These are phyloP conservation scores for Zaprionus ghesquierei DNA, from an alignment of 1,140 invertebrate species.

Conservation along the genomic window DNA sequence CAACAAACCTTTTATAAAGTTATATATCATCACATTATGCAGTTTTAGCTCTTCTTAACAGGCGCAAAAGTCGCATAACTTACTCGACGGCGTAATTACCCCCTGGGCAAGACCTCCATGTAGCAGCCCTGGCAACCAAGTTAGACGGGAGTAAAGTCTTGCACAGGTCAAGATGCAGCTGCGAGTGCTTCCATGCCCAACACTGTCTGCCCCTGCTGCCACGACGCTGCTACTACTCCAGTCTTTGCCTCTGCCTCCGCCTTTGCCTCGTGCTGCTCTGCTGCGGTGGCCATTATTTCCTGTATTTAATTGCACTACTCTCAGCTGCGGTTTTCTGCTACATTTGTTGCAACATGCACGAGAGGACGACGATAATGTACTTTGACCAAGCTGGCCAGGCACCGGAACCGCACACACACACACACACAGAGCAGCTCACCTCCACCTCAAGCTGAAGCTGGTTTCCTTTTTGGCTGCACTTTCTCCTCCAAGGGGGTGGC, in stretches of 20 bases:
- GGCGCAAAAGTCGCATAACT: neutral
- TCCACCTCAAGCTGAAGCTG: constrained; percentile 1
- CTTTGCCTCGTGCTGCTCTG: constrained; percentile 17
- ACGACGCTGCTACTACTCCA: constrained; percentile 2
- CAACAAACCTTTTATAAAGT: neutral
- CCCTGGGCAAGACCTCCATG: neutral
- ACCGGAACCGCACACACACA: neutral
- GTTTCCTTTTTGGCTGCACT: constrained; percentile 20
- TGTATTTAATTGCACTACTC: constrained; percentile 80
- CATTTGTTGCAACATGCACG: constrained; percentile 73
- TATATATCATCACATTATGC: neutral
- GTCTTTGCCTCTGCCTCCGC: neutral
- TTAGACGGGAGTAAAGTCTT: neutral
- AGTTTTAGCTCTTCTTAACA: neutral
- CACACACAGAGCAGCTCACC: constrained; percentile 4
- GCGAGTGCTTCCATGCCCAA: constrained; percentile 16
- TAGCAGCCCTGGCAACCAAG: neutral
- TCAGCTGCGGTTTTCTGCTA: constrained; percentile 78
- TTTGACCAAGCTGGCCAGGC: constrained; percentile 48
- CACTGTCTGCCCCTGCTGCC: neutral
- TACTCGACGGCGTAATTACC: neutral
- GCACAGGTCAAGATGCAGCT: constrained; percentile 13
- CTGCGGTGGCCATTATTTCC: constrained; percentile 77
- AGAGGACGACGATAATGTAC: constrained; percentile 68
- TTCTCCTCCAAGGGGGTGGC: neutral